phyloP scores from a whole-genome alignment of 2,113 vertebrate species.

The Lepus timidus region DNA sequence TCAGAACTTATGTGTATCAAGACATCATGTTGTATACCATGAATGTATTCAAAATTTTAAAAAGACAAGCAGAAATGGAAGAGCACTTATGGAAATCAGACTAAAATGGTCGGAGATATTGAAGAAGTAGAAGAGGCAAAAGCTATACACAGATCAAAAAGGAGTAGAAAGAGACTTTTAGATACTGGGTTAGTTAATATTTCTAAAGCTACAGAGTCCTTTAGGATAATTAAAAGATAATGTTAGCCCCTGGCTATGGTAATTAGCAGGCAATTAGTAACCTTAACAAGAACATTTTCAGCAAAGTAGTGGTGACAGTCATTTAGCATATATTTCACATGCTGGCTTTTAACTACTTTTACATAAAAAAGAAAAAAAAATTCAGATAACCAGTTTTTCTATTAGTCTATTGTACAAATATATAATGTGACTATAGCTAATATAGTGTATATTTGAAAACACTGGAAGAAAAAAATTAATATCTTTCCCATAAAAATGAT shows the following conservation, averaged over 20 bases:
- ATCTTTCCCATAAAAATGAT: too few relatives aligned
- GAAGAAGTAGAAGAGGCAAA: not conserved
- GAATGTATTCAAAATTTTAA: not conserved
- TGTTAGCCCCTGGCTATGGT: not conserved
- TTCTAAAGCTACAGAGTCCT: not conserved
- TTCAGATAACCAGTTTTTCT: too few relatives aligned
- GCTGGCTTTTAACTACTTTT: not conserved
- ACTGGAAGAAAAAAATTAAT: too few relatives aligned
- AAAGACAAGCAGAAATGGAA: not conserved
- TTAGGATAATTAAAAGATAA: slow-evolving; percentile 1
- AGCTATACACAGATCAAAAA: not conserved
- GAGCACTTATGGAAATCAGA: not conserved
- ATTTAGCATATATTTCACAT: slow-evolving; percentile 1
- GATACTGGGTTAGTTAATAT: not conserved
- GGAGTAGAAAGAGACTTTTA: not conserved
- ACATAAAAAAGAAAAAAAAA: too few relatives aligned
- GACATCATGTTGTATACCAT: not conserved
- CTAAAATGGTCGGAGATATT: not conserved
- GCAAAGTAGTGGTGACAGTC: not conserved
- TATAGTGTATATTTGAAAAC: too few relatives aligned
- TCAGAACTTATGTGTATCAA: not conserved
- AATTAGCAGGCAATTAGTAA: not conserved
- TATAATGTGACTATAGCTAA: too few relatives aligned
- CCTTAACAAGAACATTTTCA: not conserved
- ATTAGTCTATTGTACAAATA: too few relatives aligned